Evolutionary conservation across 2,797 vertebrate species (phyloP), one percentile per base, ranked within the genome.

Genomic region (Parauchenoglanis punctatus): DNA sequence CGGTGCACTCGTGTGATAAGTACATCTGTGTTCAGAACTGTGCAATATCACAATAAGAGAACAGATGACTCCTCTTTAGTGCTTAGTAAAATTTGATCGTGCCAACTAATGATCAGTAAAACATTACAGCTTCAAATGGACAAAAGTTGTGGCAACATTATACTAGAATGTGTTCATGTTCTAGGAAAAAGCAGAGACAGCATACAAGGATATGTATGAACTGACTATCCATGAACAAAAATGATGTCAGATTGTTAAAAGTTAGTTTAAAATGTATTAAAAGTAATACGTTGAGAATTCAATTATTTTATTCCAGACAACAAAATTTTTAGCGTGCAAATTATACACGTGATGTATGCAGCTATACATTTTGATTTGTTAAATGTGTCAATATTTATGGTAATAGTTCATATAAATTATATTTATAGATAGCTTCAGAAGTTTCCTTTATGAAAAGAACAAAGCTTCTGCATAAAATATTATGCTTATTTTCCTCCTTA

Each of bases 391-490:
- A 63, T 86, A 46, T 61, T 75, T 65, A 78, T 70, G 46, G 65
- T 75, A 87, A 90, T 76, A 56, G 58, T 77, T 88, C 28, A 76
- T 83, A 31, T 84, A 81, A 77, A 88, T 6, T 67, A 44, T 77
- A 85, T 78, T 88, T 80, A 86, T 68, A 86, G 82, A 89, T 86
- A 80, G 81, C 35, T 85, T 89, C 72, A 85, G 72, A 86, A 40
- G 44, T 83, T 88, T 28, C 78, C 56, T 77, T 87, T 87, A 84
- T 15, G 52, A 91, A 86, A 88, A 85, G 44, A 83, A 88, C 70
- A 46, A 81, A 61, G 56, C 40, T 83, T 67, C 49, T 76, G 83
- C 75, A 87, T 80, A 90, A 89, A 90, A 90, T 84, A 88, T 80
- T 80, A 86, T 58, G 73, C 65, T 86, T 88, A 49, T 86, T 88